Evolutionary conservation across 2,113 vertebrate species (phyloP), one percentile per base, ranked within the genome.

Genomic region (Speoplatyrhinus poulsoni): DNA sequence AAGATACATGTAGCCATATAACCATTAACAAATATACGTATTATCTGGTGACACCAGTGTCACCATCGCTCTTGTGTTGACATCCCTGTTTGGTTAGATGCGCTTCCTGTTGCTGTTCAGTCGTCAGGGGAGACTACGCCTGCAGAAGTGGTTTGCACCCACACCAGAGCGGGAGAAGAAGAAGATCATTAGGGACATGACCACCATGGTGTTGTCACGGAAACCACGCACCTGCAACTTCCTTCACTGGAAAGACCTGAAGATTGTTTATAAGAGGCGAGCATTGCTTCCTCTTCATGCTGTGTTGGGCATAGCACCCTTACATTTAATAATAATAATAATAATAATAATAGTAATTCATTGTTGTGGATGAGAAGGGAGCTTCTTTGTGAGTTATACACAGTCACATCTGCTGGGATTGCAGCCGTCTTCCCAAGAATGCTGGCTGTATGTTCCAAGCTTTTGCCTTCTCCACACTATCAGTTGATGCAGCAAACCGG

Each of bases 91-190:
- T 36, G 9, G 10, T 70, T 17, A 98, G 97, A 98, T 99, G 90
- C 96, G 92, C 84, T 99, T 98, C 87, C 94, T 99, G 80, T 85
- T 99, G 90, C 95, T 99, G 75, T 99, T 99, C 93, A 99, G 97
- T 87, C 95, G 96, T 67, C 97, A 99, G 92, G 97, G 97, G 73
- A 98, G 95, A 80, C 90, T 99, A 74, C 93, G 97, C 73, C 93
- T 99, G 67, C 96, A 98, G 93, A 98, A 97, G 81, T 99, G 97
- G 97, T 99, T 96, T 70, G 93, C 92, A 0, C 94, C 96, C 0
- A 88, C 96, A n/a, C 72, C 93, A 9, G 97, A 99, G 48, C 95
- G 96, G 53, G 97, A 99, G 71, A 95, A 94, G 88, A 98, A 96
- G 83, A 99, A 96, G 93, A 95, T 98, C 80, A 91, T 93, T 65